Evolutionary conservation across 2,888 invertebrate genomes (phyloP).

Genomic region (Tipula unca): DNA sequence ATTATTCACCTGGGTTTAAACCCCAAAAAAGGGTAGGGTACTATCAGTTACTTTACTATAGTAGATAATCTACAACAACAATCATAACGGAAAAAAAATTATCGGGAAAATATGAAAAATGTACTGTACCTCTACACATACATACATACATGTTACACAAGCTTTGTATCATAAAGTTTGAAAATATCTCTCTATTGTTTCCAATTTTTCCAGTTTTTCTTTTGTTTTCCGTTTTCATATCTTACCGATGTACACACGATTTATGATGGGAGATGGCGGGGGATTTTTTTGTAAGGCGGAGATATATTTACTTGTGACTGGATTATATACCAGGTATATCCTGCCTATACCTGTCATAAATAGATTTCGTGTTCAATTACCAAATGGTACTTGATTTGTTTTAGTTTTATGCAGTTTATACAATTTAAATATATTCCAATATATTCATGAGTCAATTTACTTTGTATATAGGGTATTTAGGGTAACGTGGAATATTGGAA

Average conservation of each 20-base stretch:
- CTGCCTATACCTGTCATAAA: too few species aligned
- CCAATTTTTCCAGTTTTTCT: not conserved
- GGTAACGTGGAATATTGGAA: too few species aligned
- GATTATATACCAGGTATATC: not conserved
- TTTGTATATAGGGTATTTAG: too few species aligned
- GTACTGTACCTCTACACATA: not conserved
- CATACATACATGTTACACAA: not conserved
- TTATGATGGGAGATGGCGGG: not conserved
- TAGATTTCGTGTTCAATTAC: not conserved
- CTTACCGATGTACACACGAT: not conserved
- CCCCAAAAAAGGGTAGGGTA: too few species aligned
- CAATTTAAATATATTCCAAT: not conserved
- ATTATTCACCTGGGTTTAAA: not conserved
- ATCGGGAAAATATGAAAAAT: not conserved
- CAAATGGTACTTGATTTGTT: not conserved
- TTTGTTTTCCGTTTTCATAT: not conserved
- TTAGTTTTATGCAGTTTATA: not conserved
- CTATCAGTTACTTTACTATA: too few species aligned
- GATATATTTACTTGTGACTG: not conserved
- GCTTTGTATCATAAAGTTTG: not conserved
- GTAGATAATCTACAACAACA: too few species aligned
- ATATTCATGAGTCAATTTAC: too few species aligned
- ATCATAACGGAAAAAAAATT: too few species aligned
- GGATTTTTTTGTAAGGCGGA: not conserved
- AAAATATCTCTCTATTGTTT: not conserved